These are phyloP conservation scores for Notocelia uddmanniana DNA, from an alignment of 2,888 invertebrate genomes.

Conservation along the genomic window DNA sequence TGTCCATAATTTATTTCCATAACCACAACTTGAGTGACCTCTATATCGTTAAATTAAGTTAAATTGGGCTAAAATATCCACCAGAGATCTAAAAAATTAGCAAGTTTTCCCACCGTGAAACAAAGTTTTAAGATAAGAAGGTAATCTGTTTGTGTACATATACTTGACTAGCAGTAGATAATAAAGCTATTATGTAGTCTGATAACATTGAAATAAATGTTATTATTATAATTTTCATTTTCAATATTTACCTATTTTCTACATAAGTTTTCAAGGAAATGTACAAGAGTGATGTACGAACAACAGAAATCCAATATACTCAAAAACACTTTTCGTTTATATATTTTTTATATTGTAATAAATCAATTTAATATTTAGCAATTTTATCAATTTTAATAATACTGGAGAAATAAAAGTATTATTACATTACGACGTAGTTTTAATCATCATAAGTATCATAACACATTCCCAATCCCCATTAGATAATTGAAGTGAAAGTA, in stretches of 20 bases:
- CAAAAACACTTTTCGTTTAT: constrained; percentile 56
- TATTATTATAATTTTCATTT: constrained; percentile 45
- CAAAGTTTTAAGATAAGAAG: constrained; percentile 72
- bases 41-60: constrained; percentile 52
- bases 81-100: constrained; percentile 74
- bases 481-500: no score
- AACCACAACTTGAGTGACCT: constrained; percentile 22
- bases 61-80: constrained; percentile 73
- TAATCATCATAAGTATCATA: not conserved
- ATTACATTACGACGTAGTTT: constrained; percentile 65
- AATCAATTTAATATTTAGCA: constrained; percentile 65
- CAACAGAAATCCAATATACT: constrained; percentile 47
- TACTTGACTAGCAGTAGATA: constrained; percentile 64
- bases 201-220: constrained; percentile 53
- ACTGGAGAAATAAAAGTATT: constrained; percentile 74
- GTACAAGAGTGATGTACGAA: constrained; percentile 44
- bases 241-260: constrained; percentile 46
- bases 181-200: constrained; percentile 57
- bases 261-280: constrained; percentile 57
- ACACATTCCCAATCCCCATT: not conserved
- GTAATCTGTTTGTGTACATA: constrained; percentile 69
- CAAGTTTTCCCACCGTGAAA: constrained; percentile 82
- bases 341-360: constrained; percentile 71
- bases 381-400: constrained; percentile 68
- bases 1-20: constrained; percentile 26